Evolutionary conservation across 2,888 invertebrate species (phyloP), one percentile per base, ranked within the genome.

Genomic region (Urechis unicinctus): DNA sequence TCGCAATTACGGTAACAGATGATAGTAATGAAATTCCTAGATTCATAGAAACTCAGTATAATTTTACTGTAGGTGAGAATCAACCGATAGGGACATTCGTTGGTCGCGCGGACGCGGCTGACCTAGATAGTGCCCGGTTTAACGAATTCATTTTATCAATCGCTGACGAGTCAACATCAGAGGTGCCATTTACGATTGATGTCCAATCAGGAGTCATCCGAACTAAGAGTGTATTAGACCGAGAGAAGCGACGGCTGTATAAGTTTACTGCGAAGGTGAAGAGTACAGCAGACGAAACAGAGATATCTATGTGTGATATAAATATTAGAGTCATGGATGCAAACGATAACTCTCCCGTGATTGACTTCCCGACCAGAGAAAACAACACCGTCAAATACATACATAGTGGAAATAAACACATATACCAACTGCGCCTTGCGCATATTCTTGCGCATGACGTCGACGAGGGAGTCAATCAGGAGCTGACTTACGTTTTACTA

Each of bases 1-100:
- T 71, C 1, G 62, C 56, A 17, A 61, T 73, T 4, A 58, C 61
- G 42, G 64, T 73, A 1, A 56, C 61, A 5, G 73, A 72, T 46
- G 57, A 65, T 2, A 52, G 56, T 41, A 56, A 59, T 26, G 50
- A 59, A 36, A 22, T 26, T 17, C 56, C 59, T 13, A 30, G 9
- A 43, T 59, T 59, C 53, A 25, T 42, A 22, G 46, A 53, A 44
- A 43, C 31, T 13, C 28, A 41, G 3, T 59, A 59, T 36, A 29
- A 30, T 13, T 56, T 59, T 42, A 45, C 30, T 4, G 52, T 52
- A 6, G 48, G 47, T n/a, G 59, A 59, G 47, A 59, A 59, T 41
- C 21, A 22, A 21, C 30, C 45, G 5, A 24, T 22, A 6, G 47
- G 31, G 17, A 47, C 53, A 24, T 47, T 43, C 17, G 48, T 59